A percentile compares a stretch with the other conserved stretches of the same genome.
These are phyloP conservation scores for Oopsacas minuta DNA, from an alignment of 37 sponge, comb jelly and placozoan genomes.

Conservation along the genomic window DNA sequence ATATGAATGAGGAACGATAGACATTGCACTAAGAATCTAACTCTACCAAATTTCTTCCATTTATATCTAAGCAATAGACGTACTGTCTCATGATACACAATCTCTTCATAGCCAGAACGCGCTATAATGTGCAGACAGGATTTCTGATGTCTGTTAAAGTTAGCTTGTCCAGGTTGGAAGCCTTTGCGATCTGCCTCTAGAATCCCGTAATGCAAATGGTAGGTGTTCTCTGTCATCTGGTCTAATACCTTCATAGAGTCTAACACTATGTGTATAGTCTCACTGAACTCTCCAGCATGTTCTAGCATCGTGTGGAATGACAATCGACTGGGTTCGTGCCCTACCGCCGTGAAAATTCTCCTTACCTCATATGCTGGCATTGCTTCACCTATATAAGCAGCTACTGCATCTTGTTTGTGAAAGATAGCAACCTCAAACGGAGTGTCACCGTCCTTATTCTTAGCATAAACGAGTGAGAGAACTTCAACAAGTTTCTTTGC, in stretches of 20 bases:
- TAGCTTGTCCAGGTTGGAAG: conserved; percentile 24
- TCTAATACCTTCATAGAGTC: conserved; percentile 47
- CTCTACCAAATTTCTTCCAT: conserved; percentile 51
- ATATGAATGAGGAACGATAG: not conserved
- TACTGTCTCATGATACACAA: conserved; percentile 58
- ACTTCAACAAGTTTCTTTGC: conserved; percentile 32
- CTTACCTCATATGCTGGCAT: conserved; percentile 25
- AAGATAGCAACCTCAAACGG: conserved; percentile 37
- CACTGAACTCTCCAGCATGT: conserved; percentile 19
- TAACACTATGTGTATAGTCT: conserved; percentile 31
- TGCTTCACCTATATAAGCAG: conserved; percentile 23
- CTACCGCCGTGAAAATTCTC: not conserved
- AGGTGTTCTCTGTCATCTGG: conserved; percentile 11
- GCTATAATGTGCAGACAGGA: conserved; percentile 54
- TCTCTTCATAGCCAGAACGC: conserved; percentile 28
- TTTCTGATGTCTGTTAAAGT: conserved; percentile 29
- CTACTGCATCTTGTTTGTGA: conserved; percentile 22
- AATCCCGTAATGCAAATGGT: conserved; percentile 34
- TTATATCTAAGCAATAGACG: conserved; percentile 39
- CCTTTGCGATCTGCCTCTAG: conserved; percentile 46
- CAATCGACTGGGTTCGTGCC: not conserved
- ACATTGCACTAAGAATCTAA: conserved; percentile 19
- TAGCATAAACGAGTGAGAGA: conserved; percentile 8
- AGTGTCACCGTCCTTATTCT: conserved; percentile 18
- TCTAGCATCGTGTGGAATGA: not conserved